Conservation (phyloP, 2,888 invertebrate species). For the Meta bourneti region DNA sequence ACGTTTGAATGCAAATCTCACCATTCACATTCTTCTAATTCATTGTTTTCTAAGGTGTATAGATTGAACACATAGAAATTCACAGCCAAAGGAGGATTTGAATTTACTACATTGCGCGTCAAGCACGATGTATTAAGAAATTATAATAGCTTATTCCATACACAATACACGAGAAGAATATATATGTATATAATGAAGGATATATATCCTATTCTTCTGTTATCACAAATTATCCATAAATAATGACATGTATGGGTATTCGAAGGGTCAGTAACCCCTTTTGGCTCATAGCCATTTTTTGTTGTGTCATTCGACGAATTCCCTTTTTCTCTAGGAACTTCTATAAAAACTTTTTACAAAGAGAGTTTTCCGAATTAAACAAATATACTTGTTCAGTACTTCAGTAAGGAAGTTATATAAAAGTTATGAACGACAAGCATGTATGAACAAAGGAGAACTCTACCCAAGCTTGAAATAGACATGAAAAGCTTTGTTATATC, state of each 20-base stretch:
- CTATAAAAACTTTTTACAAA: not conserved
- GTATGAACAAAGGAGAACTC: slow-evolving; percentile 1
- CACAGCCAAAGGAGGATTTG: not conserved
- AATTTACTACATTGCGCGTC: not conserved
- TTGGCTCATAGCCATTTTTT: slow-evolving; percentile 58
- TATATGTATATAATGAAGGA: not conserved
- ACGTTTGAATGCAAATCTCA: too few relatives aligned
- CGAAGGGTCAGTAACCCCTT: slow-evolving; percentile 48
- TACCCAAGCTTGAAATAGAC: not conserved
- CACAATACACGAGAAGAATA: not conserved
- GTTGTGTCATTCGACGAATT: not conserved
- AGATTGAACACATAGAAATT: too few relatives aligned
- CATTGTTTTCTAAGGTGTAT: too few relatives aligned
- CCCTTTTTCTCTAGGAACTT: not conserved
- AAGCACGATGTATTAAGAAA: not conserved
- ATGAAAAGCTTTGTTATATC: not conserved
- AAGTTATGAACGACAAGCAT: slow-evolving; percentile 24
- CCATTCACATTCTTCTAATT: too few relatives aligned
- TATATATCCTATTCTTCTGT: not conserved
- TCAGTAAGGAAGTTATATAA: not conserved
- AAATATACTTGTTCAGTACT: slow-evolving; percentile 1
- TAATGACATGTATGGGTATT: not conserved
- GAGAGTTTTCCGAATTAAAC: not conserved
- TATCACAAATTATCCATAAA: not conserved
- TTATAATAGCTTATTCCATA: not conserved